Evolutionary conservation across 2,888 invertebrate species (phyloP).

Genomic region (Nasonovia ribisnigri): DNA sequence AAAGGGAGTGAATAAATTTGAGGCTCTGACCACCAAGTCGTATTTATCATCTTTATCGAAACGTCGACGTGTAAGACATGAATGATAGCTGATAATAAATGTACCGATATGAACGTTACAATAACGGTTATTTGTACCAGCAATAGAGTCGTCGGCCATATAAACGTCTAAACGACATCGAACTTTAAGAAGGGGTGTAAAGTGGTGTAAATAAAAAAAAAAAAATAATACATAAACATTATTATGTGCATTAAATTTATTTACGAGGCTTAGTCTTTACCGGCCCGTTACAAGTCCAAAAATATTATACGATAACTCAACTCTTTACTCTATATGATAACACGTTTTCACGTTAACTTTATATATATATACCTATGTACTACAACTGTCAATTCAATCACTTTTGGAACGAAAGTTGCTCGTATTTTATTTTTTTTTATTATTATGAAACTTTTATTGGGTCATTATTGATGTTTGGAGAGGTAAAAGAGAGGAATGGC

Average conservation of each 20-base stretch:
- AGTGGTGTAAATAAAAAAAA: no score
- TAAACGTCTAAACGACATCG: background rate
- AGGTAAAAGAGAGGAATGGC: conserved; percentile 41
- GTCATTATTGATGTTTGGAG: conserved; percentile 55
- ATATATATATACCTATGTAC: background rate
- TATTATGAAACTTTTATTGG: conserved; percentile 57
- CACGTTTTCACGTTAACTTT: background rate
- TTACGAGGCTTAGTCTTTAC: background rate
- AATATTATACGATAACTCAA: background rate
- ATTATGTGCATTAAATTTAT: background rate
- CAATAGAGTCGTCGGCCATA: background rate
- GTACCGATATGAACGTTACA: background rate
- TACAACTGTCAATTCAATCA: conserved; percentile 43
- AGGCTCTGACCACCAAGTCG: background rate
- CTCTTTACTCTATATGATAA: background rate
- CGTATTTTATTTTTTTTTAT: background rate
- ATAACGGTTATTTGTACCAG: background rate
- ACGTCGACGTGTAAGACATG: background rate
- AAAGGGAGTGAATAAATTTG: background rate
- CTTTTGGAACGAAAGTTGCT: conserved; percentile 15
- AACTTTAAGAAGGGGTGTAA: background rate
- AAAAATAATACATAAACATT: no score
- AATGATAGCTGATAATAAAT: background rate
- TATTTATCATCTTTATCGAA: background rate
- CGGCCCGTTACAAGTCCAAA: background rate